Base-by-base conservation (phyloP, 1,140 invertebrate genomes). In the Laupala kohalensis region DNA sequence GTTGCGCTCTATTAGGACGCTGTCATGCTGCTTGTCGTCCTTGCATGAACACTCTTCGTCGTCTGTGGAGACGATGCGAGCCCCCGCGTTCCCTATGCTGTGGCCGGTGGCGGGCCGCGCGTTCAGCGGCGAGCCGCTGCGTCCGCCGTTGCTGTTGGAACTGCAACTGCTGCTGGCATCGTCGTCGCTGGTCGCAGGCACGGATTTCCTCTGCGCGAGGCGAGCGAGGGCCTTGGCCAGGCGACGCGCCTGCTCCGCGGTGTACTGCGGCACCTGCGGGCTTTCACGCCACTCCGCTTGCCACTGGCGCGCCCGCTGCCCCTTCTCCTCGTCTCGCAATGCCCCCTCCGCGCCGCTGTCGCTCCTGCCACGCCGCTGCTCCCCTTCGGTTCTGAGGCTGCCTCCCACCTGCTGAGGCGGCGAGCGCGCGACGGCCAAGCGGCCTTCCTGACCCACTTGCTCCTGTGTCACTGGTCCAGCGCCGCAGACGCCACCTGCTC, bases 11-110 rank as follows among this genome's bases (percentile, higher is more conserved):
- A 53, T 53, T 53, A 53, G 37, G 37, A 53, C 37, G 19, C 37
- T 53, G 19, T 53, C 37, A 53, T 53, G 9, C n/a, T n/a, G n/a
- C 67, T 68, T 66, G 64, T 23, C n/a, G 69, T 66, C 30, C 53
- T 71, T 28, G 24, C n/a, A 23, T 26, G 26, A 64, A 25, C 71
- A n/a, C 64, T n/a, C 71, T 13, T 53, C 67, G 71, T 25, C 68
- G 23, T 26, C 13, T 13, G 15, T 53, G 37, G 9, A 13, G 37
- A 53, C 37, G 37, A 53, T 53, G 37, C 37, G 37, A 2, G 37
- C 37, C 9, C 37, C 37, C 19, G 37, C 37, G 37, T 53, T 53
- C 37, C 37, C 37, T 13, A 53, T 53, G 37, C 9, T 53, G 37
- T 9, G 4, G 37, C 37, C 37, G 37, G 37, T 53, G 37, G 9